Base-by-base conservation (phyloP, 2,888 invertebrate species). In the Halocaridina rubra region DNA sequence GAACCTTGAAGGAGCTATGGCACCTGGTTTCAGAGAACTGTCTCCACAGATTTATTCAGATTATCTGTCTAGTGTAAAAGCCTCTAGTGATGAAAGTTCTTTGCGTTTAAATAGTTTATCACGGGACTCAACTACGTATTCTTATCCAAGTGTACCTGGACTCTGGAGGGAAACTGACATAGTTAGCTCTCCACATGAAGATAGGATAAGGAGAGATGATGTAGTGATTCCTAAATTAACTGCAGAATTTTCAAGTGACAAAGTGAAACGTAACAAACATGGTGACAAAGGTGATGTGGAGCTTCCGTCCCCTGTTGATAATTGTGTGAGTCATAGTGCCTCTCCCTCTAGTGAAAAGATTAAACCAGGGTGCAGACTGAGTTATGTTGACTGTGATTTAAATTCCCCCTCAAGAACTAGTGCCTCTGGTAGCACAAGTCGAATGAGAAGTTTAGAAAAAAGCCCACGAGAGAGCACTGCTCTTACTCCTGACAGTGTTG, bases 141-240 rank as follows among this genome's bases (percentile, higher is more conserved):
- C 86, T 27, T 82, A 80, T 59, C 81, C 87, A 13, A 85, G 80
- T 30, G 82, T 88, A 39, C 82, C 88, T 19, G 82, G 80, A 64
- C 53, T 79, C 1, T 88, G 88, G 88, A 86, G 86, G 69, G 88
- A 86, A 71, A 81, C 77, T 32, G 86, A 88, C 19, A 82, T 84
- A 57, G 84, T 81, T 30, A 80, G 79, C 59, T 61, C 76, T 29
- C 39, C 39, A 61, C 59, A 67, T 29, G 84, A 84, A 53, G 80
- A 84, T 24, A 72, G 74, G 24, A 76, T 86, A 61, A 82, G 88
- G 27, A 77, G 84, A 46, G 88, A 88, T 81, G 88, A 88, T 61
- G 29, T 88, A 32, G 86, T 84, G 64, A 88, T 88, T 77, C 88
- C 88, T 59, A 88, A 88, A 75, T 79, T 88, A 59, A 81, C 84